Percentiles rank a stretch among this genome's conserved stretches.
Conservation (phyloP, 2,113 vertebrate species). For the Corythornis vintsioides region DNA sequence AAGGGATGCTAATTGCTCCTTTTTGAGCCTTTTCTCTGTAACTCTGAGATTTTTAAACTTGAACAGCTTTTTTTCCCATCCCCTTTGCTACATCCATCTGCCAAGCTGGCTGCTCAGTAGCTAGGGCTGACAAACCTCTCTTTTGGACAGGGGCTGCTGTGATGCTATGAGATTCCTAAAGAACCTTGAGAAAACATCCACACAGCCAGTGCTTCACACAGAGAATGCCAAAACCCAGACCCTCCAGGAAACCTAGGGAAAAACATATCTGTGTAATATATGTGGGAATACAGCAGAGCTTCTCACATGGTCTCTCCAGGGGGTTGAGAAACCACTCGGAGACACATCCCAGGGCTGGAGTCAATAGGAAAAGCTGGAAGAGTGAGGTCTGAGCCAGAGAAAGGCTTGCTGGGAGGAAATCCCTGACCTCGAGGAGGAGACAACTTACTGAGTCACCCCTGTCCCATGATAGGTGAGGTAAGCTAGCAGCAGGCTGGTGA, state of each 20-base stretch:
- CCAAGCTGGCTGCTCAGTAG: neutral
- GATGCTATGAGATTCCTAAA: neutral
- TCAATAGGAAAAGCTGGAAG: rapidly evolving
- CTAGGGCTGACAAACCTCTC: neutral
- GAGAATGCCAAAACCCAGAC: neutral
- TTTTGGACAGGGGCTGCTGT: neutral
- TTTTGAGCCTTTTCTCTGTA: conserved; percentile 9
- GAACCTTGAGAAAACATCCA: neutral
- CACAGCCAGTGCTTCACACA: neutral
- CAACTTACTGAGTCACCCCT: neutral
- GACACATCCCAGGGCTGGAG: neutral
- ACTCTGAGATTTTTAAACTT: neutral
- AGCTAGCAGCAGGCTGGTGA: neutral
- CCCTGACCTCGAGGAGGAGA: neutral
- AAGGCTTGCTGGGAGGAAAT: conserved; percentile 3
- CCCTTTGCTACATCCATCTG: neutral
- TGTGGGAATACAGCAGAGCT: neutral
- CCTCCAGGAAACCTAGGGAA: neutral
- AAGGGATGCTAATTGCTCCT: conserved; percentile 35
- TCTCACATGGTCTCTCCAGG: neutral
- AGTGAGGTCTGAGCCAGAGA: neutral
- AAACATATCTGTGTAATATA: neutral
- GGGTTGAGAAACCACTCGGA: neutral
- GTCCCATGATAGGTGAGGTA: conserved; percentile 28
- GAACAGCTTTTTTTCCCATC: neutral